Base-by-base conservation (phyloP, 37 sponge, comb jelly and placozoan genomes). In the Corticium candelabrum region DNA sequence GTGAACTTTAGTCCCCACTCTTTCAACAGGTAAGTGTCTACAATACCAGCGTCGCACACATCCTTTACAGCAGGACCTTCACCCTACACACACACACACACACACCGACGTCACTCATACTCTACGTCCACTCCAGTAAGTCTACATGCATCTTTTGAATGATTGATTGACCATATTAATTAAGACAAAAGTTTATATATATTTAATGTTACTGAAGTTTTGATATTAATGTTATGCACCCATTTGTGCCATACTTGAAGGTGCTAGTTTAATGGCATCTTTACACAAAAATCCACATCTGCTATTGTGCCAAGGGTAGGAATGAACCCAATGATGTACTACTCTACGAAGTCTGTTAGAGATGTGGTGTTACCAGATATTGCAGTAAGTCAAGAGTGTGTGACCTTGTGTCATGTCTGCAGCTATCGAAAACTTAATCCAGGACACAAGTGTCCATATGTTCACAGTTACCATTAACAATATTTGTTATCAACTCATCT, bases 1-100 rank as follows among this genome's bases (percentile, higher is more conserved):
- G 99, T 91, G 27, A 94, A 87, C 80, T 94, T 97, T 73, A 97
- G 76, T 0, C 89, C 99, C 99, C 94, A 97, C 50, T 81, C 76
- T 75, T 89, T 91, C 79, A 79, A 74, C 21, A 87, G 62, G 69
- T 82, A 91, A 37, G 88, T 80, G 76, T 97, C 99, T 43, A 84
- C 40, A 0, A 96, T 83, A 30, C 85, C 82, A 37, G 74, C 76
- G 35, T 75, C 85, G 31, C 50, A 33, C 34, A 75, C 84, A 40
- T 89, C 84, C 56, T 83, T 83, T 35, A 87, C 85, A 56, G 76
- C 79, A 3, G 85, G 77, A 4, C 85, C 85, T 83, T 67, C 84
- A 68, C 34, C 37, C 56, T 81, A 35, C 56, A 43, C 56, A 43
- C 56, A 43, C 56, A 43, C 56, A 43, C 56, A 43, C 56, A 43